Conservation (phyloP, 2,797 vertebrate species). For the Lepus oiostolus region DNA sequence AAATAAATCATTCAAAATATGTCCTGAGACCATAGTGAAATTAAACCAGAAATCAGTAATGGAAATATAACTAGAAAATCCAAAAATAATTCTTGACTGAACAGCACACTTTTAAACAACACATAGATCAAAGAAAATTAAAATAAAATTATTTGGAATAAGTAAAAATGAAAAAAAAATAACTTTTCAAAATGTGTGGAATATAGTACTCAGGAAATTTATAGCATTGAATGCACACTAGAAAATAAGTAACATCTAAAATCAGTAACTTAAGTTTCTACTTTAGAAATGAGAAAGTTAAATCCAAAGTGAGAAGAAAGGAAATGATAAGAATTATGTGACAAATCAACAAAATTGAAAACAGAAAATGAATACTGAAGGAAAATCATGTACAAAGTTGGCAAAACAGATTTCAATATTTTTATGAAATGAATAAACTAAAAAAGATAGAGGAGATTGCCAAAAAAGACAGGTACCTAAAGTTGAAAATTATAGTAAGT, state of each 20-base stretch:
- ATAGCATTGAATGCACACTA: not conserved
- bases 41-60: not conserved
- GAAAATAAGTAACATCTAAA: not conserved
- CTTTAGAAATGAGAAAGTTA: not conserved
- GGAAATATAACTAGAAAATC: not conserved
- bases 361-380: not conserved
- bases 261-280: not conserved
- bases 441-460: not conserved
- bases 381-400: not conserved
- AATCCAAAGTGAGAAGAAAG: not conserved
- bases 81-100: not conserved
- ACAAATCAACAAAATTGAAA: not conserved
- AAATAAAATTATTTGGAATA: not conserved
- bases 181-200: not conserved
- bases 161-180: not conserved
- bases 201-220: not conserved
- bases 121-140: not conserved
- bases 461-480: not conserved
- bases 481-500: not conserved
- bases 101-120: not conserved
- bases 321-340: not conserved
- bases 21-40: not conserved
- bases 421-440: not conserved
- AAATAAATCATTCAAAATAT: not conserved
- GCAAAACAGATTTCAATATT: not conserved